A percentile compares a stretch with the other conserved stretches of the same genome.
Evolutionary conservation across 1,140 invertebrate species (phyloP).

Genomic region (Tetranychus urticae): DNA sequence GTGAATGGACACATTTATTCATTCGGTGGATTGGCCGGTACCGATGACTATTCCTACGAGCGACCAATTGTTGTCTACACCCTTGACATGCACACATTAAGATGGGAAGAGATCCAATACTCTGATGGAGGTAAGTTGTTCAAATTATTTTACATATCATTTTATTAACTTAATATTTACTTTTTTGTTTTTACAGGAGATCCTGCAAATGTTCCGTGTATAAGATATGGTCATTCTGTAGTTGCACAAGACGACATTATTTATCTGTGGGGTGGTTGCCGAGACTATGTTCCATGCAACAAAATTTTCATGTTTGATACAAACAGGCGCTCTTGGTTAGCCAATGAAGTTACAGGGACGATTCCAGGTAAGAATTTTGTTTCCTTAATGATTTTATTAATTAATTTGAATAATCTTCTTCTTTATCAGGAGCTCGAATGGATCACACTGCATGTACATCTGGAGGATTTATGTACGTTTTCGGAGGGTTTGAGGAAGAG

Average conservation of each 20-base stretch:
- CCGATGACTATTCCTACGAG: conserved; percentile 39
- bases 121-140: background rate
- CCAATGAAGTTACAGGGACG: conserved; percentile 33
- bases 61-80: conserved; percentile 63
- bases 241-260: conserved; percentile 46
- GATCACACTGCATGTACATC: conserved; percentile 69
- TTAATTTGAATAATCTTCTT: too few relatives aligned
- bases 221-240: conserved; percentile 56
- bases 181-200: too few relatives aligned
- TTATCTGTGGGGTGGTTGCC: conserved; percentile 72
- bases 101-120: conserved; percentile 6
- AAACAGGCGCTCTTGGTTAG: conserved; percentile 38
- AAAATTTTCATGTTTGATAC: conserved; percentile 52
- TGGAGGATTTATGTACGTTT: conserved; percentile 58
- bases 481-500: conserved; percentile 61
- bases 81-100: conserved; percentile 45
- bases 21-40: conserved; percentile 70
- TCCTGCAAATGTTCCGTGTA: too few relatives aligned
- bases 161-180: too few relatives aligned
- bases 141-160: too few relatives aligned
- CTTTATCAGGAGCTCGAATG: conserved; percentile 37
- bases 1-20: conserved; percentile 56
- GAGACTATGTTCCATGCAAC: conserved; percentile 53
- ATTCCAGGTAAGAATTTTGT: conserved; percentile 25
- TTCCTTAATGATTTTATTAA: too few relatives aligned